phyloP scores from a whole-genome alignment of 1,140 invertebrate genomes.

The Aricia agestis region DNA sequence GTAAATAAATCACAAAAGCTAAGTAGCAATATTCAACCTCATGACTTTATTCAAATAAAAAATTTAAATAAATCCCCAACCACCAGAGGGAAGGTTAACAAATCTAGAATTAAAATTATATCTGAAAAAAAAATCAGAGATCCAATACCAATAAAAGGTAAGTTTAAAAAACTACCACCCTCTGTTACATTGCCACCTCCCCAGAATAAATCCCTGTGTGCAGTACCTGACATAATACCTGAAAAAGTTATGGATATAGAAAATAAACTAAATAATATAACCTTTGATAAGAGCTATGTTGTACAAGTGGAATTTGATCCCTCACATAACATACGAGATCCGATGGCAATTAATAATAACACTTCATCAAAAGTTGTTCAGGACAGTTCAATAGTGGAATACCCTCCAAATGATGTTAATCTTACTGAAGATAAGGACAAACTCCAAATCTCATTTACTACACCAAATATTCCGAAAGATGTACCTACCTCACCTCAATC shows the following conservation, averaged over 20 bases:
- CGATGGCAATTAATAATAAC: background rate
- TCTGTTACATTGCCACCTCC: slow-evolving; percentile 35
- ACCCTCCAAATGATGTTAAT: background rate
- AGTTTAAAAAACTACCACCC: slow-evolving; percentile 45
- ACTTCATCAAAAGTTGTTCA: background rate
- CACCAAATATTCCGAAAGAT: background rate
- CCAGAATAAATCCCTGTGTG: slow-evolving; percentile 23
- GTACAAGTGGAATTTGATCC: slow-evolving; percentile 21
- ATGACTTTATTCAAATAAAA: background rate
- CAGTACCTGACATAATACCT: slow-evolving; percentile 11
- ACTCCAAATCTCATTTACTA: background rate
- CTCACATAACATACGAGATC: background rate
- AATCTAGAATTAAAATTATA: slow-evolving; percentile 43
- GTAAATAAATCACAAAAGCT: background rate
- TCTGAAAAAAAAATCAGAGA: slow-evolving; percentile 47
- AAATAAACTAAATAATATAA: background rate
- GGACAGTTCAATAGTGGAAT: background rate
- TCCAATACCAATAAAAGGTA: slow-evolving; percentile 36
- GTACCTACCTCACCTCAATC: background rate
- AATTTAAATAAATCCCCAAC: background rate
- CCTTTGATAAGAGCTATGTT: slow-evolving; percentile 14
- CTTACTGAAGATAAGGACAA: background rate
- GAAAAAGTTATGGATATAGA: background rate
- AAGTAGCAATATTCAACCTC: background rate
- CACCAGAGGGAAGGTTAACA: slow-evolving; percentile 22